Evolutionary conservation across 2,797 vertebrate genomes (phyloP), one percentile per base, ranked within the genome.

Genomic region (Argyrosomus regius): DNA sequence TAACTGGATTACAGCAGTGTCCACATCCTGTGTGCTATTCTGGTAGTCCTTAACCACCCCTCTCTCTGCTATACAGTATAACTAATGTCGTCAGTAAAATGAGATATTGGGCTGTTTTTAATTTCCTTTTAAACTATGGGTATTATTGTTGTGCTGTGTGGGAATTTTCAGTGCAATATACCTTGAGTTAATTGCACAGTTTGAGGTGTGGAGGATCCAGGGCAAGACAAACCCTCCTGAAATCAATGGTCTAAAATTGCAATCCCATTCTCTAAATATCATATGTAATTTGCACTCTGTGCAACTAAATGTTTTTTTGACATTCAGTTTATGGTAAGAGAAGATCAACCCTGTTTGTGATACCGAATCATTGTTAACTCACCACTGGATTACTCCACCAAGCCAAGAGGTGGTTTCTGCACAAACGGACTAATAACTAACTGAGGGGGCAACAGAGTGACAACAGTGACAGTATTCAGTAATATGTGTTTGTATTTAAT

Each of bases 1-100:
- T 72, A 78, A 82, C 52, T 49, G 31, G n/a, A 73, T 86, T 81
- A 72, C 28, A 72, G 1, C 53, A 17, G 6, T 45, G 58, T 59
- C 58, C 52, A 45, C 41, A n/a, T 61, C 24, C 24, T 58, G 16
- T 67, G 54, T 59, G 49, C 64, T 49, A 45, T 26, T 78, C 7
- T 54, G 20, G 24, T 14, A 48, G 14, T 59, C 20, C 53, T 57
- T 18, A 14, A 11, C 46, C 56, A 18, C 3, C 11, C 2, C 12
- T 45, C 12, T 65, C 6, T 50, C 35, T 49, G 24, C 16, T 31
- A 2, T 53, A 22, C 22, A 22, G 22, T 22, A 3, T 22, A 52
- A 39, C 46, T 22, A 14, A 61, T 52, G 4, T 46, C 3, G 5
- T 66, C 31, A 75, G 50, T 45, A 16, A 49, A 59, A 62, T 57